These are phyloP conservation scores for Cardinalis cardinalis DNA, from an alignment of 2,113 vertebrate genomes.

Conservation along the genomic window DNA sequence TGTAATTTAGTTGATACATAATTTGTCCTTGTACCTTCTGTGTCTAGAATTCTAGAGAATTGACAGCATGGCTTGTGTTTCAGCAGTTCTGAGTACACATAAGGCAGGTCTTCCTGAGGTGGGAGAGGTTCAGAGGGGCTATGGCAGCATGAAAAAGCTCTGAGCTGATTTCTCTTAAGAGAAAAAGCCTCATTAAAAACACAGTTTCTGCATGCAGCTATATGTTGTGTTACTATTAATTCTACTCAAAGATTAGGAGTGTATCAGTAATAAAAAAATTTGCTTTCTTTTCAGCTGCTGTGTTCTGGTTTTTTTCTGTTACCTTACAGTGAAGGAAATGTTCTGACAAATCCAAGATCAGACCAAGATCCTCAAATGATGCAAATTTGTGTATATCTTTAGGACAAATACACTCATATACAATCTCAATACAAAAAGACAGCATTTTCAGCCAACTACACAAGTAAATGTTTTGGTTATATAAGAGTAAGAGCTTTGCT, in stretches of 20 bases:
- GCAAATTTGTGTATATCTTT: neutral
- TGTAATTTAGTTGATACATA: neutral
- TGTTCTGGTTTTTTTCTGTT: neutral
- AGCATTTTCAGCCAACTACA: neutral
- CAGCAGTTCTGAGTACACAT: neutral
- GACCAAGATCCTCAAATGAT: neutral
- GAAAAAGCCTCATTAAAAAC: neutral
- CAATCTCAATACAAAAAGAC: neutral
- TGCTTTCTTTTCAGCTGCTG: neutral
- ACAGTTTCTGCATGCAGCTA: neutral
- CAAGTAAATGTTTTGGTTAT: neutral
- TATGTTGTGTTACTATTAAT: neutral
- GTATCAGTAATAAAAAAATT: neutral
- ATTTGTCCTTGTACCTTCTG: neutral
- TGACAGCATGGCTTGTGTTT: neutral
- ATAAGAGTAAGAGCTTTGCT: neutral
- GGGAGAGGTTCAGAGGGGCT: neutral
- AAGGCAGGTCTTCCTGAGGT: neutral
- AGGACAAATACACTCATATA: neutral
- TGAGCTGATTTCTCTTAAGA: neutral
- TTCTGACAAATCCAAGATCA: neutral
- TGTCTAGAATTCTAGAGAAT: neutral
- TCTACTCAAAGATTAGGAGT: neutral
- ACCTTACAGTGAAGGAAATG: neutral
- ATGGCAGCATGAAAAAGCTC: neutral